These are phyloP conservation scores for Amphipyra berbera DNA, from an alignment of 2,888 invertebrate species.

Conservation along the genomic window DNA sequence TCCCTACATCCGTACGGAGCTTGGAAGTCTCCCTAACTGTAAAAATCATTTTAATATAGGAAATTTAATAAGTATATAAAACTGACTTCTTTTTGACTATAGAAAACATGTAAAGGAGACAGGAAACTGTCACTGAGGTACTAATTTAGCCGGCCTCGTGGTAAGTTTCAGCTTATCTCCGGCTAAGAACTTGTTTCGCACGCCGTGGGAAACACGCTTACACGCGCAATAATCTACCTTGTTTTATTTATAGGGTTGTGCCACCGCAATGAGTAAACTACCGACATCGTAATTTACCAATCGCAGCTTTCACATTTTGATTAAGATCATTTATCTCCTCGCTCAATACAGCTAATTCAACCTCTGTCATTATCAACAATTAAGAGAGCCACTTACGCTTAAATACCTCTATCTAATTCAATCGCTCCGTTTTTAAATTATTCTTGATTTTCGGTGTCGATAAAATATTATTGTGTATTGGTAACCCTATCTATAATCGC, in stretches of 20 bases:
- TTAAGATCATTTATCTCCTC: slow-evolving; percentile 59
- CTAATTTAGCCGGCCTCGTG: slow-evolving; percentile 84
- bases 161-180: slow-evolving; percentile 86
- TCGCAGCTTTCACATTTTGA: slow-evolving; percentile 69
- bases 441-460: slow-evolving; percentile 58
- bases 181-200: slow-evolving; percentile 85
- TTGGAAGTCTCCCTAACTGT: not conserved
- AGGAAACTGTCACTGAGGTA: slow-evolving; percentile 86
- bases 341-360: slow-evolving; percentile 57
- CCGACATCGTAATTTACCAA: slow-evolving; percentile 59
- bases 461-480: slow-evolving; percentile 59
- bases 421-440: slow-evolving; percentile 57
- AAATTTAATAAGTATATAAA: slow-evolving; percentile 36
- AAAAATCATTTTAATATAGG: slow-evolving; percentile 21
- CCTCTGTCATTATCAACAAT: slow-evolving; percentile 51
- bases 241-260: slow-evolving; percentile 83
- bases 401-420: slow-evolving; percentile 57
- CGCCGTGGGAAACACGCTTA: slow-evolving; percentile 86
- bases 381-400: slow-evolving; percentile 46
- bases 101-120: slow-evolving; percentile 74
- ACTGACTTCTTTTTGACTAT: slow-evolving; percentile 48
- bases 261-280: slow-evolving; percentile 56
- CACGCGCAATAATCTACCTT: slow-evolving; percentile 83
- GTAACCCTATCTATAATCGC: slow-evolving; percentile 76
- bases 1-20: too few relatives aligned